Evolutionary conservation across 2,113 vertebrate species (phyloP).

Genomic region (Okapia johnstoni): DNA sequence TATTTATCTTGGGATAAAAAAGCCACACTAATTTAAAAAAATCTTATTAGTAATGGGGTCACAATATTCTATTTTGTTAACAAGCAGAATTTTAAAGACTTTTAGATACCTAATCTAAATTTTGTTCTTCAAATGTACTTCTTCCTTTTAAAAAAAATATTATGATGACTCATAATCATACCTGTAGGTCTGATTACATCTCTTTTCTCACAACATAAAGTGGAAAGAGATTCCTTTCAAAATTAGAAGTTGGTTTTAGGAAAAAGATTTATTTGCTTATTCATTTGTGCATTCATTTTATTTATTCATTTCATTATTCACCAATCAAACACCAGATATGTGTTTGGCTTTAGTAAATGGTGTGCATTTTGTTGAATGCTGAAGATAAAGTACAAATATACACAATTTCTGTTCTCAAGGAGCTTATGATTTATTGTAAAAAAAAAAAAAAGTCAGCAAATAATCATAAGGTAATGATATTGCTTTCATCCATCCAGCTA

Average conservation of each 20-base stretch:
- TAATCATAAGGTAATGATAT: background rate
- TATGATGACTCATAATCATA: background rate
- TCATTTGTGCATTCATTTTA: background rate
- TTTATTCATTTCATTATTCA: background rate
- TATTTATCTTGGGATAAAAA: background rate
- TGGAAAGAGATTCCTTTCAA: conserved; percentile 17
- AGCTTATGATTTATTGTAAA: background rate
- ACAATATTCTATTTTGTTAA: background rate
- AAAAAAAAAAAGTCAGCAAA: background rate
- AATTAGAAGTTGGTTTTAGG: background rate
- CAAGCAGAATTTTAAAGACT: background rate
- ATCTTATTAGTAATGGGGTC: background rate
- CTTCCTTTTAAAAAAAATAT: background rate
- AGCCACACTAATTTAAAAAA: background rate
- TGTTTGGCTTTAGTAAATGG: background rate
- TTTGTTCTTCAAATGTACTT: background rate
- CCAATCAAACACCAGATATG: background rate
- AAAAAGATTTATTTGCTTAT: background rate
- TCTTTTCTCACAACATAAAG: background rate
- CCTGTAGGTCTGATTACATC: background rate
- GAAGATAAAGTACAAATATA: background rate
- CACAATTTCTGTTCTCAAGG: background rate
- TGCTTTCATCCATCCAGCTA: background rate
- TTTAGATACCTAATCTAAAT: background rate
- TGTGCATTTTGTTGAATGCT: background rate